Evolutionary conservation across 2,113 vertebrate genomes (phyloP).

Genomic region (Psammodynastes pulverulentus): DNA sequence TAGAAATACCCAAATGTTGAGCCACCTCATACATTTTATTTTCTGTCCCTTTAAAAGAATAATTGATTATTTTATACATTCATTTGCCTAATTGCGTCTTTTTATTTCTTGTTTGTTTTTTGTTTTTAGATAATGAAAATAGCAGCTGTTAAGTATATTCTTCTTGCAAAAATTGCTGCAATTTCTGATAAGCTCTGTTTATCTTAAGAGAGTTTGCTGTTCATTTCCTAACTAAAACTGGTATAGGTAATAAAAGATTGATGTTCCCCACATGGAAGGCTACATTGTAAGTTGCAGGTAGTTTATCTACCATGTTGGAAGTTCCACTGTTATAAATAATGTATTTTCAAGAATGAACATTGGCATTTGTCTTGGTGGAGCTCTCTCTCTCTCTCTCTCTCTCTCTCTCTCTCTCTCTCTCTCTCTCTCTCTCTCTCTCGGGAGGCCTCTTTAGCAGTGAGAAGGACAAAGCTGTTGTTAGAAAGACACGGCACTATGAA

Average conservation of each 20-base stretch:
- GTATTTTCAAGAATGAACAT: constrained; percentile 40
- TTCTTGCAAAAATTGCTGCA: not conserved
- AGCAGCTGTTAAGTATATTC: not conserved
- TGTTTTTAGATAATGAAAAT: not conserved
- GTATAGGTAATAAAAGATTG: constrained; percentile 22
- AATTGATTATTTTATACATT: not conserved
- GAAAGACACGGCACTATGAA: constrained; percentile 36
- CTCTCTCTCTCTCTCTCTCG: not conserved
- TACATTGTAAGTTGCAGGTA: not conserved
- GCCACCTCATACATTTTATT: not conserved
- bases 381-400: not conserved
- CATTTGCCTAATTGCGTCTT: not conserved
- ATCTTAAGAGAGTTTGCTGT: not conserved
- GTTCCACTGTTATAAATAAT: constrained; percentile 8
- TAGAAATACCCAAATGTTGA: not conserved
- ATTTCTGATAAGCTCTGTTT: not conserved
- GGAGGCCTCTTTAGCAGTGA: constrained; percentile 29
- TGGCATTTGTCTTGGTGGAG: constrained; percentile 34
- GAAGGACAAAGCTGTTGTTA: constrained; percentile 27
- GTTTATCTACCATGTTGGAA: constrained; percentile 12
- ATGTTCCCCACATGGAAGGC: not conserved
- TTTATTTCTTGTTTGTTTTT: not conserved
- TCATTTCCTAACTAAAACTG: constrained; percentile 13
- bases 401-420: not conserved
- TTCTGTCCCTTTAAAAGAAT: not conserved